phyloP scores from a whole-genome alignment of 92 coral and sea anemone genomes.

The Epizoanthus fatuus region DNA sequence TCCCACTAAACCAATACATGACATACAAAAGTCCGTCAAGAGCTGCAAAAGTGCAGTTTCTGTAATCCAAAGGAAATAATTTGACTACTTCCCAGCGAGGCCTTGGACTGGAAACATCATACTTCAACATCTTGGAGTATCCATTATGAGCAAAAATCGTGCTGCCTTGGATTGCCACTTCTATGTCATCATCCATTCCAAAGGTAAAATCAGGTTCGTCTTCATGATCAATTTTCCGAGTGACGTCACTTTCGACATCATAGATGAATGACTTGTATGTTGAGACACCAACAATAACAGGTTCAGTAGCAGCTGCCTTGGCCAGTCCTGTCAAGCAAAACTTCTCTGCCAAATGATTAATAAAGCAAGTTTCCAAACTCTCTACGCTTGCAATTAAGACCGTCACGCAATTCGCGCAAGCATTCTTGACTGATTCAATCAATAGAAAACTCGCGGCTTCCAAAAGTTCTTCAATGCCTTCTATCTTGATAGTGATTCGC shows the following conservation, averaged over 20 bases:
- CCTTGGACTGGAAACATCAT: slow-evolving; percentile 3
- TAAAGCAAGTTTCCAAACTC: no score
- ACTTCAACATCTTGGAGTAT: slow-evolving; percentile 2
- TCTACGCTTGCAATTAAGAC: slow-evolving; percentile 65
- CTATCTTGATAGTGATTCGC: slow-evolving; percentile 66
- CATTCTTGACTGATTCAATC: slow-evolving; percentile 67
- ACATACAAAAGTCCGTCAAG: not conserved
- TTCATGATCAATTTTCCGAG: not conserved
- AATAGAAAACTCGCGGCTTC: slow-evolving; percentile 78
- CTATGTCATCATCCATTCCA: slow-evolving; percentile 21
- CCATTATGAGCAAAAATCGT: slow-evolving; percentile 73
- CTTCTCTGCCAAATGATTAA: slow-evolving; percentile 69
- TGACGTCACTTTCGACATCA: not conserved
- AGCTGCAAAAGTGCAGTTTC: not conserved
- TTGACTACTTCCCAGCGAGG: not conserved
- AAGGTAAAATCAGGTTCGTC: not conserved
- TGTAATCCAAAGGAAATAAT: not conserved
- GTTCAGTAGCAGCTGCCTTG: slow-evolving; percentile 39
- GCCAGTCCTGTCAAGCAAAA: slow-evolving; percentile 64
- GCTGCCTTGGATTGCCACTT: slow-evolving; percentile 50
- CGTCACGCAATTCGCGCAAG: slow-evolving; percentile 67
- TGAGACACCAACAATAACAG: not conserved
- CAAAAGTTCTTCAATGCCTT: slow-evolving; percentile 65
- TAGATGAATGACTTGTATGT: not conserved
- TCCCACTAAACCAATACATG: not conserved